A percentile compares a stretch with the other conserved stretches of the same genome.
phyloP scores from a whole-genome alignment of 2,797 vertebrate species.

The Myotis daubentonii region DNA sequence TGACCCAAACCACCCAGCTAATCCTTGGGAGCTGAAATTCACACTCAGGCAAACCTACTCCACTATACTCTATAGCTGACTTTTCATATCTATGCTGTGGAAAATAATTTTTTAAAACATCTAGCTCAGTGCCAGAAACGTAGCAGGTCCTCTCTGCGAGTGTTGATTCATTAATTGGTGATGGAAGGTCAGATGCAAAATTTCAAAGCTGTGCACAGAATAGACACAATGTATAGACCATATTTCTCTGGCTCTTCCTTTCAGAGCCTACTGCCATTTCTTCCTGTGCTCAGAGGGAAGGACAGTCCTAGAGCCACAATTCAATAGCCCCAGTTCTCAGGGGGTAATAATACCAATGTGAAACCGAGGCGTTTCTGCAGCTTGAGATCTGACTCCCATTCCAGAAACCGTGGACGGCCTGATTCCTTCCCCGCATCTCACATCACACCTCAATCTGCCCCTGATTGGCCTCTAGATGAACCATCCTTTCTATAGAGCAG shows the following conservation, averaged over 20 bases:
- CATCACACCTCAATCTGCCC: constrained; percentile 53
- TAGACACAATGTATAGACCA: background rate
- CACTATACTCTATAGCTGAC: background rate
- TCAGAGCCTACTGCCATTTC: background rate
- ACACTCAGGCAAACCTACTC: background rate
- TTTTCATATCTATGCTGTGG: background rate
- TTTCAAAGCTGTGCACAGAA: background rate
- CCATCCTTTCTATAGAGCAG: background rate
- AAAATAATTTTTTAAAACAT: background rate
- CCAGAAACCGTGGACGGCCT: constrained; percentile 41
- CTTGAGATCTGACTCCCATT: background rate
- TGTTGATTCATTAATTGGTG: background rate
- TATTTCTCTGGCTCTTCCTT: background rate
- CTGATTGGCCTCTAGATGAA: constrained; percentile 62
- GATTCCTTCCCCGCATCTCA: constrained; percentile 56
- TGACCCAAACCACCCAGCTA: background rate
- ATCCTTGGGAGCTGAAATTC: background rate
- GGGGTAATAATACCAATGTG: background rate
- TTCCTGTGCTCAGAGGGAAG: background rate
- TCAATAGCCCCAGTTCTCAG: background rate
- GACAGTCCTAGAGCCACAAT: background rate
- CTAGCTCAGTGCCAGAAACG: background rate
- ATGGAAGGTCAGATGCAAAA: background rate
- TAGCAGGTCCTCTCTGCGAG: background rate
- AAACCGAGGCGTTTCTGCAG: background rate